Base-by-base conservation (phyloP, 1,140 invertebrate genomes). In the Ostrea edulis region DNA sequence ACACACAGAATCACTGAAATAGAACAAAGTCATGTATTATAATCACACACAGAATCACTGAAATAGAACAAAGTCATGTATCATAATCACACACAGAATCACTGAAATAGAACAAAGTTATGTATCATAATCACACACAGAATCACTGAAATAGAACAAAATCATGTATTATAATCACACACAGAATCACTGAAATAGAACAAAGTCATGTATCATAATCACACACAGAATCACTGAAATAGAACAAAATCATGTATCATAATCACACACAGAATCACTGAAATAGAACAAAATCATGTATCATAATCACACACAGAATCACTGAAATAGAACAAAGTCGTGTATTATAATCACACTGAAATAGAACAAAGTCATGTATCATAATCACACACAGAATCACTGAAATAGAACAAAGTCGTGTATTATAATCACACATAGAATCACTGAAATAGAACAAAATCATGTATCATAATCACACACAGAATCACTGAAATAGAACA, bases 1-100 rank as follows among this genome's bases (percentile, higher is more conserved):
- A 95, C 93, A 91, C 93, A 94, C 12, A 94, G 89, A 44, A 95
- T 89, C 77, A 95, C 94, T 95, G 93, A 89, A 93, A 93, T 83
- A 77, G 22, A 51, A 20, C n/a, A n/a, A n/a, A n/a, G n/a, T n/a
- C n/a, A n/a, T n/a, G n/a, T n/a, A n/a, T n/a, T 44, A 95, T 92
- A 44, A 91, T 90, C 77, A 95, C 93, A 91, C 93, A 94, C 12
- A 94, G 89, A 44, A 95, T 89, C 77, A 95, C 94, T 95, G 93
- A 89, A 93, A 93, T 83, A 77, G 22, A 51, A 20, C n/a, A n/a
- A n/a, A n/a, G n/a, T n/a, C n/a, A n/a, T n/a, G n/a, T n/a, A n/a
- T n/a, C n/a, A 95, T 92, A 44, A 91, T 90, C 77, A 95, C 93
- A 91, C 93, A 94, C 12, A 94, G 89, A 44, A 95, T 89, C 77